Evolutionary conservation across 2,113 vertebrate species (phyloP).

Genomic region (Malaclemys terrapin): DNA sequence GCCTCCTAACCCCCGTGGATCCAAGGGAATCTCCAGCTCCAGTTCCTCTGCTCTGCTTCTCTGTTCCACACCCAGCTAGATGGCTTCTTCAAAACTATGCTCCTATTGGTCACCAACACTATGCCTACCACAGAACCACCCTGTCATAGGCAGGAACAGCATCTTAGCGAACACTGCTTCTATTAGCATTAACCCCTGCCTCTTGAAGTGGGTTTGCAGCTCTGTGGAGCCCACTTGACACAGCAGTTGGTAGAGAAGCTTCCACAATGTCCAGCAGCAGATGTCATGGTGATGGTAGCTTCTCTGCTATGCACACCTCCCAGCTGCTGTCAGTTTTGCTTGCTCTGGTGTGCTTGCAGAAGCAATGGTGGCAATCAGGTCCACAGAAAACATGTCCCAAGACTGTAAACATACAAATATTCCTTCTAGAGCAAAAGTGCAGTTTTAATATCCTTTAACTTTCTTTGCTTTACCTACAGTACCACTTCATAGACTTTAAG

Average conservation of each 20-base stretch:
- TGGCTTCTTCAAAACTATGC: not conserved
- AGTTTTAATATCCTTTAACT: not conserved
- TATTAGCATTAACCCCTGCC: not conserved
- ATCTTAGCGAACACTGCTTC: not conserved
- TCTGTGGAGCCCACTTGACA: rapidly evolving
- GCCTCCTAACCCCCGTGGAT: not conserved
- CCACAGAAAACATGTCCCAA: not conserved
- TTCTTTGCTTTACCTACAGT: not conserved
- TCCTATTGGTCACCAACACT: not conserved
- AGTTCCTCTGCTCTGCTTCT: not conserved
- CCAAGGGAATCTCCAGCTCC: not conserved
- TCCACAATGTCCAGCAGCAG: not conserved
- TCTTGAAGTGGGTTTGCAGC: not conserved
- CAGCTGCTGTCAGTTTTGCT: not conserved
- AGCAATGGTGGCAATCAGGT: not conserved
- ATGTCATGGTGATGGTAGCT: not conserved
- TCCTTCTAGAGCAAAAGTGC: not conserved
- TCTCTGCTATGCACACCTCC: not conserved
- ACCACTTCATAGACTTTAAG: not conserved
- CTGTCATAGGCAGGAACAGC: not conserved
- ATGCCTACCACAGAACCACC: not conserved
- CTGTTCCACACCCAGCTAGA: not conserved
- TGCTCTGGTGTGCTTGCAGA: not conserved
- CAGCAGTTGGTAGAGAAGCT: rapidly evolving
- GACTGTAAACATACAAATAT: not conserved